These are phyloP conservation scores for Dendrocincla tyrannina DNA, from an alignment of 2,797 vertebrate genomes.

Conservation along the genomic window DNA sequence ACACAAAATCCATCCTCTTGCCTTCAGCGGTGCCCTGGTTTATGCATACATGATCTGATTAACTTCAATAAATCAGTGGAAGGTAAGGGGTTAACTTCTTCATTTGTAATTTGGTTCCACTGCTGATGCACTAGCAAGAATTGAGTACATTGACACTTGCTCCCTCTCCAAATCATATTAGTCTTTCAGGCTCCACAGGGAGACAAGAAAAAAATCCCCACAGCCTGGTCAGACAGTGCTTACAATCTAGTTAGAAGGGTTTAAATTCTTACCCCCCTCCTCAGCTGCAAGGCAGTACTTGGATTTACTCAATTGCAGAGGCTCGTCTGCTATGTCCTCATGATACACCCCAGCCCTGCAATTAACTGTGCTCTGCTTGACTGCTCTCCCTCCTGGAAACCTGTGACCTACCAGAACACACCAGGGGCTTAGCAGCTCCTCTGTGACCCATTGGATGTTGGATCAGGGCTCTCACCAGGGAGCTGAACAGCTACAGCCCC, in stretches of 20 bases:
- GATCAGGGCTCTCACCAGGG: not conserved
- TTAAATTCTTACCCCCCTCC: not conserved
- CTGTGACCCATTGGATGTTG: not conserved
- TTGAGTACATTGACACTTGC: conserved; percentile 24
- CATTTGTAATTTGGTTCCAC: not conserved
- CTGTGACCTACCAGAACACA: not conserved
- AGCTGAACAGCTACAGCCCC: not conserved
- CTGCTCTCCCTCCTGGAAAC: not conserved
- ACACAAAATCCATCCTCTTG: not conserved
- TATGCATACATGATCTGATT: not conserved
- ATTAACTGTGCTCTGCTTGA: not conserved
- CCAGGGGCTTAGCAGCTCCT: not conserved
- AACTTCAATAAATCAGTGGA: not conserved
- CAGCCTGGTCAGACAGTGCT: not conserved
- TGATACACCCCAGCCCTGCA: not conserved
- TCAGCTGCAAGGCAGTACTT: not conserved
- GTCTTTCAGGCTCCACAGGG: not conserved
- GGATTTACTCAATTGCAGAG: not conserved
- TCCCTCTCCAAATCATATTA: conserved; percentile 45
- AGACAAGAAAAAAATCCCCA: not conserved
- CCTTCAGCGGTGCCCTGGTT: not conserved
- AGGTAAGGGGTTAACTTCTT: conserved; percentile 42
- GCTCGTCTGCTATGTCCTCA: not conserved
- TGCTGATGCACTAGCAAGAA: conserved; percentile 5
- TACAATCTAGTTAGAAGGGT: not conserved